A percentile compares a stretch with the other conserved stretches of the same genome.
Evolutionary conservation across 2,888 invertebrate genomes (phyloP).

Genomic region (Bombyx huttoni): DNA sequence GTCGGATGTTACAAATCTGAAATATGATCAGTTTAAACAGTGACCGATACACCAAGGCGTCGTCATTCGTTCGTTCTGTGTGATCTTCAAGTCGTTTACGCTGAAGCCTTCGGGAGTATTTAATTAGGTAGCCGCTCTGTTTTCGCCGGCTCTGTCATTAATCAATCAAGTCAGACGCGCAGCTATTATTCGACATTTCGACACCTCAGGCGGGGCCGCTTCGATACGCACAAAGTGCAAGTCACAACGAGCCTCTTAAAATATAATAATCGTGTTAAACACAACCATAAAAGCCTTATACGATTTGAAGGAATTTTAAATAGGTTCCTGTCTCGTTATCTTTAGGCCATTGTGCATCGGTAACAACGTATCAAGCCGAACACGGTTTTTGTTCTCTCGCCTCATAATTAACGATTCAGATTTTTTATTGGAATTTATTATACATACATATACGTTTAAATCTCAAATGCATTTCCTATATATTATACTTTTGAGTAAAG

Average conservation of each 20-base stretch:
- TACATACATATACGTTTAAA: not conserved
- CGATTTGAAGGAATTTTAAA: slow-evolving; percentile 62
- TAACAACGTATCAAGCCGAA: slow-evolving; percentile 39
- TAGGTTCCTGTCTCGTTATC: slow-evolving; percentile 63
- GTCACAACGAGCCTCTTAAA: slow-evolving; percentile 66
- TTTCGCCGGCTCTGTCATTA: slow-evolving; percentile 62
- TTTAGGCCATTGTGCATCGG: slow-evolving; percentile 41
- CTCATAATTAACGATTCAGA: slow-evolving; percentile 30
- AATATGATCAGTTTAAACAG: not conserved
- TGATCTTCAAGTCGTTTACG: slow-evolving; percentile 24
- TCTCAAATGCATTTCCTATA: too few species aligned
- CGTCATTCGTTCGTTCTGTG: slow-evolving; percentile 23
- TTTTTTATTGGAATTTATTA: not conserved
- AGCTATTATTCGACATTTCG: slow-evolving; percentile 60
- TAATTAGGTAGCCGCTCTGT: slow-evolving; percentile 62
- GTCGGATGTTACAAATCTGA: slow-evolving; percentile 4
- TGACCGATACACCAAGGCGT: slow-evolving; percentile 1
- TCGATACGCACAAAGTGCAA: slow-evolving; percentile 48
- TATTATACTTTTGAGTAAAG: too few species aligned
- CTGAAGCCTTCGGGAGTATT: slow-evolving; percentile 36
- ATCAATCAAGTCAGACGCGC: slow-evolving; percentile 56
- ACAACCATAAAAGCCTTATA: slow-evolving; percentile 66
- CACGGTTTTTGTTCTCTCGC: slow-evolving; percentile 38
- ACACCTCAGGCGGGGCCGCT: slow-evolving; percentile 46
- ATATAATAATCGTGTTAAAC: slow-evolving; percentile 72